Evolutionary conservation across 2,888 invertebrate species (phyloP), one percentile per base, ranked within the genome.

Genomic region (Plusia festucae): DNA sequence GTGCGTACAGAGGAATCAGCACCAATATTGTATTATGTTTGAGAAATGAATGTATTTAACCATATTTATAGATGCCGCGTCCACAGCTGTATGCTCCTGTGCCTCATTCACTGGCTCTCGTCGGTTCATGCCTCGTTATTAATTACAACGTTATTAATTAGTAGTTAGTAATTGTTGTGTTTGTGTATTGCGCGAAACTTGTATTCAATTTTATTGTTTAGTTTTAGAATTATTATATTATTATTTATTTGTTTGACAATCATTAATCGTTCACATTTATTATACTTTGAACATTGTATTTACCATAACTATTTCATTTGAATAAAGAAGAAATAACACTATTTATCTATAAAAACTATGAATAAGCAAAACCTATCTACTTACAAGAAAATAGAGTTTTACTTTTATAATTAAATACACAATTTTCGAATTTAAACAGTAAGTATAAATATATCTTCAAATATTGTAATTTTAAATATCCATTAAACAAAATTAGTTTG

Each of bases 81-180:
- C 88, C 83, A 79, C 40, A 20, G 5, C 4, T 71, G 56, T 0
- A 3, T 24, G 56, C 44, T 68, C 73, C 73, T 0, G 8, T 73
- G 16, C 55, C 68, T 91, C 87, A 90, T 90, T 87, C 81, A 90
- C 85, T 90, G 79, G 70, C 80, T 80, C 82, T 60, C 73, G 81
- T 78, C 82, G 86, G 89, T 90, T 88, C 85, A 90, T 88, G 81
- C 81, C 76, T 79, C 75, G 78, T 87, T 82, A 90, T 90, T 89
- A 88, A 90, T 91, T 87, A 89, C 87, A 81, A 86, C 85, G 83
- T 85, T 80, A 82, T 75, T 82, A 83, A 83, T 83, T 80, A 13
- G 34, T 13, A 34, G 15, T 40, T 6, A 5, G 40, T 40, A 40
- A 40, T 40, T 40, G 40, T 40, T 40, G n/a, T 40, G n/a, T 40